A percentile compares a stretch with the other conserved stretches of the same genome.
phyloP scores from a whole-genome alignment of 2,888 invertebrate genomes.

The Ashinkailepas kermadecensis region DNA sequence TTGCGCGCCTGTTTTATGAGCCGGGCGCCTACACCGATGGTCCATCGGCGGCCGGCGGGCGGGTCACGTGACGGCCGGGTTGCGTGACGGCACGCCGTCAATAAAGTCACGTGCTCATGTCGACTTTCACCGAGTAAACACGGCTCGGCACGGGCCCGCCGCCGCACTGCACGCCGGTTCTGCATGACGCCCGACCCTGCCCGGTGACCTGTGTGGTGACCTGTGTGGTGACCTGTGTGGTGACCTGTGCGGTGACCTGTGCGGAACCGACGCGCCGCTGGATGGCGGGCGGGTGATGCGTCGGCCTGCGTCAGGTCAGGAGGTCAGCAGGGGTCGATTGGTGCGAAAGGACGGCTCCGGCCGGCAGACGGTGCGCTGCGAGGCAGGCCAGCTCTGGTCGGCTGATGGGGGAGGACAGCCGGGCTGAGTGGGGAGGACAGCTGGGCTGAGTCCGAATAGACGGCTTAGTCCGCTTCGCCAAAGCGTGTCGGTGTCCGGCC shows the following conservation, averaged over 20 bases:
- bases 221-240: background rate
- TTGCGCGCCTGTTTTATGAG: background rate
- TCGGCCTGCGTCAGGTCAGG: no score
- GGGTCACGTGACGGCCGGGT: background rate
- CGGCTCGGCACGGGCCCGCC: background rate
- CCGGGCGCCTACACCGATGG: background rate
- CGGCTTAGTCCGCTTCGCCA: no score
- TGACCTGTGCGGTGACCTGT: background rate
- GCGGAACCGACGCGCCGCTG: background rate
- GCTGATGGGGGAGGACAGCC: no score
- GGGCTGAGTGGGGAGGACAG: no score
- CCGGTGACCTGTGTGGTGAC: background rate
- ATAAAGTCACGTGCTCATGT: background rate
- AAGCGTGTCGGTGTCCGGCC: no score
- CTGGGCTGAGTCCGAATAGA: no score
- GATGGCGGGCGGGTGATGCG: background rate
- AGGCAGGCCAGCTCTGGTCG: no score
- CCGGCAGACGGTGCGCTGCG: no score
- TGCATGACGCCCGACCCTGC: background rate
- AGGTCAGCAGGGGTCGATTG: no score
- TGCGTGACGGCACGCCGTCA: background rate
- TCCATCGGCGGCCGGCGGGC: background rate
- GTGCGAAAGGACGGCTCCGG: no score
- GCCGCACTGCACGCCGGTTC: background rate
- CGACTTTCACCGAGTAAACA: conserved; percentile 16